Percentiles rank a stretch among this genome's conserved stretches.
These are phyloP conservation scores for Criorhina ranunculi DNA, from an alignment of 2,888 invertebrate species.

Conservation along the genomic window DNA sequence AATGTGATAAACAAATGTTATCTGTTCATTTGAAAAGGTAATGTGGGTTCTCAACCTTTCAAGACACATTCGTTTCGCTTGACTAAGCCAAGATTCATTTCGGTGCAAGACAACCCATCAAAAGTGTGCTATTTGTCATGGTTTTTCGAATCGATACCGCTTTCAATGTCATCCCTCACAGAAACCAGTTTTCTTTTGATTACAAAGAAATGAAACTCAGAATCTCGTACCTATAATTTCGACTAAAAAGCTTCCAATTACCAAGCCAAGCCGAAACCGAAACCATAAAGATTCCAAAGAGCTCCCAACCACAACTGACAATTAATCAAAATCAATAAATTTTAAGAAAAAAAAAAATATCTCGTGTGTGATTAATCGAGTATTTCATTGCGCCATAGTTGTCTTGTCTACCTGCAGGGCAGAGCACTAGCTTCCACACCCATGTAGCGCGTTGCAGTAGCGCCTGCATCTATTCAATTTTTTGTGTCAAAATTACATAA, in stretches of 20 bases:
- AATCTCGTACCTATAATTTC: constrained; percentile 9
- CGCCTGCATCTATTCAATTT: constrained; percentile 24
- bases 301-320: constrained; percentile 52
- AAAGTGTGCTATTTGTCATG: not conserved
- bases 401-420: not conserved
- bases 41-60: too few species aligned
- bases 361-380: constrained; percentile 65
- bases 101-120: not conserved
- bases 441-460: constrained; percentile 40
- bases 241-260: constrained; percentile 29
- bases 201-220: not conserved
- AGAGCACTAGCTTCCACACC: not conserved
- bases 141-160: constrained; percentile 8
- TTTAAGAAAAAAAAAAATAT: constrained; percentile 37
- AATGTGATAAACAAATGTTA: too few species aligned
- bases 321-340: constrained; percentile 76
- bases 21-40: too few species aligned
- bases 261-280: too few species aligned
- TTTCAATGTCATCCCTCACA: constrained; percentile 41
- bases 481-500: constrained; percentile 52
- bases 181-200: constrained; percentile 4
- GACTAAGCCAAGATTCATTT: not conserved
- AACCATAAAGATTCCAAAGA: constrained; percentile 16
- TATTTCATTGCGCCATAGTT: constrained; percentile 57
- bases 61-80: too few species aligned